Base-by-base conservation (phyloP, 2,113 vertebrate genomes). In the Python bivittatus region DNA sequence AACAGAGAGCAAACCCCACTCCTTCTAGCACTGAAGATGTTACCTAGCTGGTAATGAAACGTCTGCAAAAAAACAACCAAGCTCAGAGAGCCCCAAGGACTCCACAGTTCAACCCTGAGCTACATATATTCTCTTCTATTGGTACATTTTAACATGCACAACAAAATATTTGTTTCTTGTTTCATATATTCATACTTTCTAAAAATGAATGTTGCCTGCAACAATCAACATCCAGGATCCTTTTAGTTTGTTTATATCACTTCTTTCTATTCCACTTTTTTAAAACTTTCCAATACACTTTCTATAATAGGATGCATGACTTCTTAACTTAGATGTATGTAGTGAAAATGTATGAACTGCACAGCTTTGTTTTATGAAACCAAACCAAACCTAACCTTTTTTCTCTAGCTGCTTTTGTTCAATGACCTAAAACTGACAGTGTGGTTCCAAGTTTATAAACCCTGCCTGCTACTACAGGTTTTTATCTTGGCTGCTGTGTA, bases 391-490 rank as follows among this genome's bases (percentile, higher is more conserved):
- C 29, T 38, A 33, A 57, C 23, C 6, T 5, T 48, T 54, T 54
- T 42, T 58, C 25, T 87, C 84, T 6, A 89, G 22, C 54, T 52
- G 0, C 57, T 60, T 1, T 64, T 57, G 92, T 90, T 86, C 56
- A 92, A 25, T 12, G 84, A 56, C 9, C 29, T 33, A 7, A 38
- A 68, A 90, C 48, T 6, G 93, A 38, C 79, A 88, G 13, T 38
- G 0, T 0, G 0, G 38, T 23, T 87, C 13, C 61, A 60, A 79
- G n/a, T 23, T 25, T 84, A n/a, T 57, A 27, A 90, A 48, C 9
- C 52, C 12, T 90, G 44, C 6, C 23, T 0, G 0, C 2, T 6
- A 5, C 60, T 93, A 33, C 1, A 0, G 9, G 72, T 68, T 2
- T 0, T 79, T 91, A 93, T 20, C 4, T 90, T 93, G 61, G 86